Conservation (phyloP, 2,888 invertebrate genomes). For the Eubasilissa splendida region DNA sequence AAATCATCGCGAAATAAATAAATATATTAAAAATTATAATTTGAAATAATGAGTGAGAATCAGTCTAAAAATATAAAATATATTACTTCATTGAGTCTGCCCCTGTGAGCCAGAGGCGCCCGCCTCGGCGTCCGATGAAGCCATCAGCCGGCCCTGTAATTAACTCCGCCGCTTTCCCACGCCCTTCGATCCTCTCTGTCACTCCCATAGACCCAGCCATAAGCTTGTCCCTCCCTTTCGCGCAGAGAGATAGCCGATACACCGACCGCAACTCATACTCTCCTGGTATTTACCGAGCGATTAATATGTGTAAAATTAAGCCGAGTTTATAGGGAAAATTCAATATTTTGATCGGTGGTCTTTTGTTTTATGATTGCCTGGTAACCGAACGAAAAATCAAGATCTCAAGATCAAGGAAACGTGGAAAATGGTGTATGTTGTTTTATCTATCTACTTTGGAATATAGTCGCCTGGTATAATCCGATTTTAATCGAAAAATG, state of each 20-base stretch:
- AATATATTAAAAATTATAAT: no score
- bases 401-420: no score
- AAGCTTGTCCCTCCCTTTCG: slow-evolving; percentile 53
- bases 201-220: slow-evolving; percentile 17
- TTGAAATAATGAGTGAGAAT: no score
- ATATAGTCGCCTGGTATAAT: no score
- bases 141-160: slow-evolving; percentile 61
- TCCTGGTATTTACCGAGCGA: slow-evolving; percentile 31
- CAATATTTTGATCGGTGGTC: slow-evolving; percentile 6
- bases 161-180: slow-evolving; percentile 53
- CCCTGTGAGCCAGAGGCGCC: slow-evolving; percentile 49
- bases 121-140: slow-evolving; percentile 62
- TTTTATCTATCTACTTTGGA: no score
- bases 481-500: no score
- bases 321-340: slow-evolving; percentile 21
- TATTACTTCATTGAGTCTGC: neutral
- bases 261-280: slow-evolving; percentile 12
- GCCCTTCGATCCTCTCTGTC: slow-evolving; percentile 47
- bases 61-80: neutral
- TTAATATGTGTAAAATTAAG: slow-evolving; percentile 23
- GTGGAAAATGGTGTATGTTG: no score
- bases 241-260: slow-evolving; percentile 9
- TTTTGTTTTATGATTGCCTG: slow-evolving; percentile 10
- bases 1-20: neutral
- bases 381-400: neutral